A percentile compares a stretch with the other conserved stretches of the same genome.
Evolutionary conservation across 2,797 vertebrate species (phyloP).

Genomic region (Sciurus carolinensis): DNA sequence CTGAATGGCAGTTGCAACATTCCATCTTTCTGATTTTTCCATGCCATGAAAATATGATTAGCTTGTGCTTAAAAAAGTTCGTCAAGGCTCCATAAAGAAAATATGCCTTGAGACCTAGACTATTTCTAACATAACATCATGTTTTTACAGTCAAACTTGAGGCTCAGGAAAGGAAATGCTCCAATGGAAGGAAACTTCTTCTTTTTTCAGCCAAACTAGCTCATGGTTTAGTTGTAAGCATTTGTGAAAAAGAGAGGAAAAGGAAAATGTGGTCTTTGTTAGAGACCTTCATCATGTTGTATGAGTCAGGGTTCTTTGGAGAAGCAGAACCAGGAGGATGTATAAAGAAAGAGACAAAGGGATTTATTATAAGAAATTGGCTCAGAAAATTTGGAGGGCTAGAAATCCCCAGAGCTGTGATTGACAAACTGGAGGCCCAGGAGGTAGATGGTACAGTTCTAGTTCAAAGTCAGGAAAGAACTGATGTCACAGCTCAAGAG

Average conservation of each 20-base stretch:
- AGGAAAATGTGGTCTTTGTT: conserved; percentile 60
- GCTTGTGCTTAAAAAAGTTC: conserved; percentile 30
- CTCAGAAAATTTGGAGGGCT: neutral
- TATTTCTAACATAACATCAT: conserved; percentile 36
- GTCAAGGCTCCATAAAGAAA: conserved; percentile 64
- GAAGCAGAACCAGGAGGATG: conserved; percentile 21
- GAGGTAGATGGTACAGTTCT: neutral
- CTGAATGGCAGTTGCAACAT: conserved; percentile 40
- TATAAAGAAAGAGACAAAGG: neutral
- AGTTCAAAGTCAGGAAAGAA: neutral
- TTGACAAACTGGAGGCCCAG: neutral
- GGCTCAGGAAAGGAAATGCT: conserved; percentile 29
- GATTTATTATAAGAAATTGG: conserved; percentile 43
- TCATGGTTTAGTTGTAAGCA: neutral
- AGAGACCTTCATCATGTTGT: neutral
- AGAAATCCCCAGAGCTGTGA: neutral
- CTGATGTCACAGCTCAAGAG: neutral
- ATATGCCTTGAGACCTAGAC: conserved; percentile 36
- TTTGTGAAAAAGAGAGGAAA: conserved; percentile 41
- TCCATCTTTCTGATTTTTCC: conserved; percentile 78
- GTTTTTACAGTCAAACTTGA: conserved; percentile 63
- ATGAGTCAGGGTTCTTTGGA: conserved; percentile 14
- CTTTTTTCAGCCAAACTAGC: neutral
- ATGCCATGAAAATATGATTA: conserved; percentile 67
- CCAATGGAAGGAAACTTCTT: conserved; percentile 52